phyloP scores from a whole-genome alignment of 53 echinoderm and acorn worm species.

The Crossaster papposus region DNA sequence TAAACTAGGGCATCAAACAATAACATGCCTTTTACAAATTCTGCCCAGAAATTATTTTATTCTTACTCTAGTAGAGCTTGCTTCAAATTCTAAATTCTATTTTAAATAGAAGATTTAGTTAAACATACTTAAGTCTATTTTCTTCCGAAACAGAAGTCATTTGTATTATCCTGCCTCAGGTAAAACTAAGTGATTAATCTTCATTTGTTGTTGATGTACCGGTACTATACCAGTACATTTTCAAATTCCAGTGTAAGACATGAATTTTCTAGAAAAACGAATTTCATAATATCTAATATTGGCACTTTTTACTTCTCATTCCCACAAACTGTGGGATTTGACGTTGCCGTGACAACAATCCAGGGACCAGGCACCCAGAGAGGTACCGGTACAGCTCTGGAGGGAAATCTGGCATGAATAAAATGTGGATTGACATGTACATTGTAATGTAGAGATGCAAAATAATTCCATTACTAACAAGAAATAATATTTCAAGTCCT shows the following conservation, averaged over 20 bases:
- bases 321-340: slow-evolving; percentile 48
- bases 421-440: neutral
- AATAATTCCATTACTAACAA: neutral
- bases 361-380: slow-evolving; percentile 1
- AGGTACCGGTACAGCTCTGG: neutral
- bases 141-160: too few species aligned
- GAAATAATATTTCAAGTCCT: neutral
- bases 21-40: too few species aligned
- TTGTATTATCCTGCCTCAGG: too few species aligned
- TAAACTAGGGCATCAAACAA: too few species aligned
- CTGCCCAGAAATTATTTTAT: too few species aligned
- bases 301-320: slow-evolving; percentile 11
- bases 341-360: slow-evolving; percentile 31
- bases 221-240: neutral
- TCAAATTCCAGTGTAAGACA: neutral
- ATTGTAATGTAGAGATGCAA: neutral
- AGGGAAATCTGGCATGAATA: slow-evolving; percentile 9
- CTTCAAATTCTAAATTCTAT: too few species aligned
- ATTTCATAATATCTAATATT: neutral
- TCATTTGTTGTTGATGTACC: too few species aligned
- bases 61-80: too few species aligned
- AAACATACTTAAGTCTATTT: too few species aligned
- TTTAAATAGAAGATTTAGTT: too few species aligned
- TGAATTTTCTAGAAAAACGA: neutral
- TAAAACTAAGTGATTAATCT: too few species aligned